Percentiles rank a stretch among this genome's conserved stretches.
Conservation (phyloP, 2,888 invertebrate species). For the Stramonita haemastoma region DNA sequence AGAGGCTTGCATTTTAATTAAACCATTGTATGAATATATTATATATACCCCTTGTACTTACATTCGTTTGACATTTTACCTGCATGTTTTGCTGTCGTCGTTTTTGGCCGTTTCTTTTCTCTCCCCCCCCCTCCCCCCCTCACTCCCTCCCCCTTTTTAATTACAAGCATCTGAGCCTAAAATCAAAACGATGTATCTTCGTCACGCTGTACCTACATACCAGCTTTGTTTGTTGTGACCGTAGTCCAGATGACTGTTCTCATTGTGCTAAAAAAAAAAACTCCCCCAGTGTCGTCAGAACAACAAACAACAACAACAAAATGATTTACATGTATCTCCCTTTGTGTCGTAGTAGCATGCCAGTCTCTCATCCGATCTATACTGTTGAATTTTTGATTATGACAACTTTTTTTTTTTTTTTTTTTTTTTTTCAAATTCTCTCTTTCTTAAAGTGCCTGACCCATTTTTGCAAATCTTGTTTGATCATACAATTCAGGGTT, state of each 20-base stretch:
- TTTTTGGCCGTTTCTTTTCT: not conserved
- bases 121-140: too few species aligned
- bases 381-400: not conserved
- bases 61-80: not conserved
- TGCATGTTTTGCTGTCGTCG: not conserved
- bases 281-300: not conserved
- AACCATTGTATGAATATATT: not conserved
- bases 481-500: slow-evolving; percentile 29
- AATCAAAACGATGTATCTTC: slow-evolving; percentile 4
- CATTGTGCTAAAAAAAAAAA: too few species aligned
- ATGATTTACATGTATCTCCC: too few species aligned
- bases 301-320: too few species aligned
- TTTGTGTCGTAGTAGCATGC: not conserved
- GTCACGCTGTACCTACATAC: not conserved
- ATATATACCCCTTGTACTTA: not conserved
- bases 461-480: slow-evolving; percentile 36
- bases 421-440: not conserved
- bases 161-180: not conserved
- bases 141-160: too few species aligned
- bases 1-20: not conserved
- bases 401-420: not conserved
- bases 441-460: slow-evolving; percentile 31
- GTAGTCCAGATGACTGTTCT: not conserved
- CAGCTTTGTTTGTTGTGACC: not conserved
- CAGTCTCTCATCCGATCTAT: not conserved